phyloP scores from a whole-genome alignment of 2,888 invertebrate genomes.

The Ceriagrion tenellum region DNA sequence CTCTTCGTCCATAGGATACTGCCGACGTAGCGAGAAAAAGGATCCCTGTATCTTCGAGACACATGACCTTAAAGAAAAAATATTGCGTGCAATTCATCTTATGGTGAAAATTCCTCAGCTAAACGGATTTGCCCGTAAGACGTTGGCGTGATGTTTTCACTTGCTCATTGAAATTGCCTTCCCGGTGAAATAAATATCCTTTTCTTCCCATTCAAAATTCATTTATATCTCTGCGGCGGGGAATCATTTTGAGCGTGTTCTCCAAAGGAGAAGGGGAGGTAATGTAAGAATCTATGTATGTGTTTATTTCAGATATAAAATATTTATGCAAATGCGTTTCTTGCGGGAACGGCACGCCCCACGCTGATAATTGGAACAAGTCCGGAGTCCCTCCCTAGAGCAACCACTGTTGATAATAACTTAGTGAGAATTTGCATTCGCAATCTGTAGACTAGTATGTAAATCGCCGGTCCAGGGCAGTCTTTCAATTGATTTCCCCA shows the following conservation, averaged over 20 bases:
- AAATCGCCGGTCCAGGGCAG: background rate
- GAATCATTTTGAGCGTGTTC: background rate
- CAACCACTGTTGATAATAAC: background rate
- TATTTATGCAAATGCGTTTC: slow-evolving; percentile 33
- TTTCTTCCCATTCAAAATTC: background rate
- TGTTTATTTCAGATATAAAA: background rate
- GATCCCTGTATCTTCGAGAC: too few relatives aligned
- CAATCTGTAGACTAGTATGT: background rate
- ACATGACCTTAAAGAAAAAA: too few relatives aligned
- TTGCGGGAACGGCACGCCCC: background rate
- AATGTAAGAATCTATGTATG: background rate
- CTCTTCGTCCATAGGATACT: too few relatives aligned
- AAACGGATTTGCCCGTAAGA: background rate
- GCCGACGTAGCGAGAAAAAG: too few relatives aligned
- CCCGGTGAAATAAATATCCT: background rate
- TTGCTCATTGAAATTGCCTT: background rate
- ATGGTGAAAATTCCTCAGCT: background rate
- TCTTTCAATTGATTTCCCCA: slow-evolving; percentile 18
- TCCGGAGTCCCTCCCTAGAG: background rate
- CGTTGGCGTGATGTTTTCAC: background rate
- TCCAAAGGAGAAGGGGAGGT: background rate
- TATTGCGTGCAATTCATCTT: too few relatives aligned
- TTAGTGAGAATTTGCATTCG: background rate
- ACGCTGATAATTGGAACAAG: slow-evolving; percentile 4
- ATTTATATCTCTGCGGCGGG: background rate